Evolutionary conservation across 2,797 vertebrate species (phyloP).

Genomic region (Spondyliosoma cantharus): DNA sequence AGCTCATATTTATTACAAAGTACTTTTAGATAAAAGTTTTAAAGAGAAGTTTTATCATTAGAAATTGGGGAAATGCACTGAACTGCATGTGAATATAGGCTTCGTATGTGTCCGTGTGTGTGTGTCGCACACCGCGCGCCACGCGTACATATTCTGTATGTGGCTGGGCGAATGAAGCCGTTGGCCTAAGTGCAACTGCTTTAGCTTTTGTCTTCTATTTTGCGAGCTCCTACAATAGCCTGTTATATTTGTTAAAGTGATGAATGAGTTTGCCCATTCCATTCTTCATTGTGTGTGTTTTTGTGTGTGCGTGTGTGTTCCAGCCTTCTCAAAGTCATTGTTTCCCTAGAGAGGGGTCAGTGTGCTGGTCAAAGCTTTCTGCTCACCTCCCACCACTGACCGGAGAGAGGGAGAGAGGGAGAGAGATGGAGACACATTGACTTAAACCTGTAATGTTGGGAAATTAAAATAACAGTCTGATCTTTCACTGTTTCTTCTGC

Average conservation of each 20-base stretch:
- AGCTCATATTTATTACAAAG: neutral
- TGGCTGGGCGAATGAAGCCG: slow-evolving; percentile 51
- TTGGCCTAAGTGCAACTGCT: slow-evolving; percentile 65
- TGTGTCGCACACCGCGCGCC: neutral
- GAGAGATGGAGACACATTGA: slow-evolving; percentile 18
- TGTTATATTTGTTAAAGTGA: slow-evolving; percentile 81
- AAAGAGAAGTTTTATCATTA: neutral
- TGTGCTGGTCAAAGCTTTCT: slow-evolving; percentile 82
- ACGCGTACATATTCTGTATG: neutral
- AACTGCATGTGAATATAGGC: neutral
- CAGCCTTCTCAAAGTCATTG: slow-evolving; percentile 84
- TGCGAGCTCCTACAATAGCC: slow-evolving; percentile 64
- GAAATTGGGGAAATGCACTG: neutral
- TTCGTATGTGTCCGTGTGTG: neutral
- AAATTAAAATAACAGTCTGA: slow-evolving; percentile 32
- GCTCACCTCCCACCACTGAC: slow-evolving; percentile 76
- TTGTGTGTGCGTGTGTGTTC: slow-evolving; percentile 60
- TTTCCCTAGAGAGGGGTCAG: slow-evolving; percentile 83
- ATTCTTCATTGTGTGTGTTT: slow-evolving; percentile 70
- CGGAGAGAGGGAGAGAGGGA: slow-evolving; percentile 42
- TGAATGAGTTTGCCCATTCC: slow-evolving; percentile 80
- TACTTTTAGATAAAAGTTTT: slow-evolving; percentile 5
- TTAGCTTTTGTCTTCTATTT: slow-evolving; percentile 71
- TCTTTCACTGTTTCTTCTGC: slow-evolving; percentile 12
- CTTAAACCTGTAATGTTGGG: slow-evolving; percentile 36